Percentiles rank a stretch among this genome's conserved stretches.
Conservation (phyloP, 2,113 vertebrate genomes). For the Pangasianodon gigas region DNA sequence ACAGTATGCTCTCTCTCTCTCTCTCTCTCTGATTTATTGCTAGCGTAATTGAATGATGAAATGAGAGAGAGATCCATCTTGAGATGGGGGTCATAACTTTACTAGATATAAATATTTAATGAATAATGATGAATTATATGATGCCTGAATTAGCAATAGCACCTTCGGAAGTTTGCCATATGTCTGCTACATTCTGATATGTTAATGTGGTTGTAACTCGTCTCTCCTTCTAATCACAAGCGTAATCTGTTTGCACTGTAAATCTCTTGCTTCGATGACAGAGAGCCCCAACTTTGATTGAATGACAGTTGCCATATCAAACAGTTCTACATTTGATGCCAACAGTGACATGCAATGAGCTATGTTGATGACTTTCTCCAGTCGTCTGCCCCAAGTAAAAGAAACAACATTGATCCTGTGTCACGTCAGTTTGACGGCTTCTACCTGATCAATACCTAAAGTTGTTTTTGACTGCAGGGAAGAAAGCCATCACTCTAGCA, state of each 20-base stretch:
- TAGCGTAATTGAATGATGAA: slow-evolving; percentile 33
- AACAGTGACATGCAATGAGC: neutral
- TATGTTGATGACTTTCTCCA: neutral
- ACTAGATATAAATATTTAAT: slow-evolving; percentile 5
- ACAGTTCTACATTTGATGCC: neutral
- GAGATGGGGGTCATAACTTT: neutral
- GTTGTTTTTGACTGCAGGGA: neutral
- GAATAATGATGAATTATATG: neutral
- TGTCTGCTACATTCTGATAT: neutral
- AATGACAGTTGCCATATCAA: neutral
- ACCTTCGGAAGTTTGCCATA: neutral
- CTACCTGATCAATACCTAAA: neutral
- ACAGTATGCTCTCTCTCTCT: slow-evolving; percentile 5
- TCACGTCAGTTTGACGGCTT: neutral
- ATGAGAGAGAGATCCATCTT: neutral
- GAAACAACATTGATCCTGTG: neutral
- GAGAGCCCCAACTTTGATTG: neutral
- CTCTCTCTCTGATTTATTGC: slow-evolving; percentile 35
- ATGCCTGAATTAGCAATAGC: neutral
- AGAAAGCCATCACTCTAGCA: slow-evolving; percentile 2
- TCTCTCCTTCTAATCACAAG: neutral
- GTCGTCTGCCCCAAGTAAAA: neutral
- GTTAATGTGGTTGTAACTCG: neutral
- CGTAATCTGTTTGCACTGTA: neutral
- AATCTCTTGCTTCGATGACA: neutral